Base-by-base conservation (phyloP, 2,797 vertebrate genomes). In the Pipistrellus kuhlii region DNA sequence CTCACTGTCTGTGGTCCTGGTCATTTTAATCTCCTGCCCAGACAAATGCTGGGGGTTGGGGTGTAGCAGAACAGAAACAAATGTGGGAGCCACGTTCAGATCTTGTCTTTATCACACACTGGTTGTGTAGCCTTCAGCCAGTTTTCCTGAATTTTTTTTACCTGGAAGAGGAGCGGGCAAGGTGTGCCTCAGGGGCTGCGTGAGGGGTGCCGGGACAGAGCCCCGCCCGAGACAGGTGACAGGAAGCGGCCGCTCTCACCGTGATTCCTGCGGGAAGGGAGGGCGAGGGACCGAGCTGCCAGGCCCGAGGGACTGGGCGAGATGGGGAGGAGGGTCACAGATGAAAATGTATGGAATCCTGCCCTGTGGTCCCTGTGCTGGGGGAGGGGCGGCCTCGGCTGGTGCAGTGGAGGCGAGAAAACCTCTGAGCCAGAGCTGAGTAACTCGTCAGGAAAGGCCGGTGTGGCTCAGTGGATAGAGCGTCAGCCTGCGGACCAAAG, bases 211-310 rank as follows among this genome's bases (percentile, higher is more conserved):
- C 35, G 0, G 41, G 38, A 35, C 68, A 53, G 77, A 64, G 17
- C 30, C 23, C 15, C 11, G 53, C 4, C 41, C 9, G 0, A 3
- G 77, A 13, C 3, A 20, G 55, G 8, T 1, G 9, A 1, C 2
- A 6, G 15, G 12, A 0, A 32, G 48, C 64, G 62, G 44, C 64
- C 6, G 48, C 53, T 64, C 14, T 38, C 12, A 0, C 7, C 11
- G 8, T 51, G 66, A 23, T 27, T 69, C 35, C 44, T 5, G 48
- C 11, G 38, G 57, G 44, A 8, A 51, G 23, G 8, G 10, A 0
- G 13, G 8, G 12, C 5, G 0, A 21, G n/a, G 51, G 15, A 11
- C 23, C 3, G 1, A 38, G 46, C 25, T 38, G 10, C 30, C 9
- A 21, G 69, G 23, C 51, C 38, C 7, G 51, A 46, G 64, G 8